Evolutionary conservation across 1,140 invertebrate genomes (phyloP).

Genomic region (Drosophila biarmipes): DNA sequence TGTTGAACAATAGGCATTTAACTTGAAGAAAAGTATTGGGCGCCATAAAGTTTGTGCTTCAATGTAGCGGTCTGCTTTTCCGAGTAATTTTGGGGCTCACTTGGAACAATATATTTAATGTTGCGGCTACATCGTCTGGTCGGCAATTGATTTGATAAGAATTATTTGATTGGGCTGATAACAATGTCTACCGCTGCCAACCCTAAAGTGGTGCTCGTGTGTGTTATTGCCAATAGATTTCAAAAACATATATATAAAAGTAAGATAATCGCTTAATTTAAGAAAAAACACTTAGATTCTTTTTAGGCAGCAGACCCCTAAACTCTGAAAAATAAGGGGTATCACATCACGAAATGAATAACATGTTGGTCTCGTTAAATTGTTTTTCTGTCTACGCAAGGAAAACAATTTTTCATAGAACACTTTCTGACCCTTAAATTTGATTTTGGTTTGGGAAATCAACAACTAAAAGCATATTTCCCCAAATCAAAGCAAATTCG

Average conservation of each 20-base stretch:
- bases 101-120: background rate
- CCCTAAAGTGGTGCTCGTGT: background rate
- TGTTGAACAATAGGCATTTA: background rate
- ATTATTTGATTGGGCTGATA: conserved; percentile 17
- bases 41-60: background rate
- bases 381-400: background rate
- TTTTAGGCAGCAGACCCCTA: background rate
- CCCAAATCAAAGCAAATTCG: background rate
- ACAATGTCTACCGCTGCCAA: conserved; percentile 2
- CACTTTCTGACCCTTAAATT: background rate
- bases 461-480: background rate
- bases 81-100: background rate
- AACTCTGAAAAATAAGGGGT: background rate
- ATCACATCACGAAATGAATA: background rate
- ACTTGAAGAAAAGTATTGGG: background rate
- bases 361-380: background rate
- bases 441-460: background rate
- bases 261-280: too few species aligned
- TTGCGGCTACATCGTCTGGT: conserved; percentile 33
- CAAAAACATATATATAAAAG: too few species aligned
- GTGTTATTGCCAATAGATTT: background rate
- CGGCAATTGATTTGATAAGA: conserved; percentile 33
- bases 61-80: background rate
- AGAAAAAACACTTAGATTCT: too few species aligned
- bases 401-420: background rate